Base-by-base conservation (phyloP, 2,888 invertebrate genomes). In the Odontocerum albicorne region DNA sequence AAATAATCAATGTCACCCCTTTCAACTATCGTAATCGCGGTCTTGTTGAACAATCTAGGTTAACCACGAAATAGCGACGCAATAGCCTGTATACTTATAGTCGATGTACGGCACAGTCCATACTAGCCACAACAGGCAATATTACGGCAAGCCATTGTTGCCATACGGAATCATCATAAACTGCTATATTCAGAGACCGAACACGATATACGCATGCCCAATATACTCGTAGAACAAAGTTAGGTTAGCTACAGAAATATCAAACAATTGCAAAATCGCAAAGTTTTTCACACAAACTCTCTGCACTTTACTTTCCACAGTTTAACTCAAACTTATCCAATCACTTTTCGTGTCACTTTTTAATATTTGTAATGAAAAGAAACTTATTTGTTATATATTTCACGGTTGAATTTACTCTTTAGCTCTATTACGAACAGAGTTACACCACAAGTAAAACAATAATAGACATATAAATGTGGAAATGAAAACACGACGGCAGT, bases 391-490 rank as follows among this genome's bases (percentile, higher is more conserved):
- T n/a, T n/a, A n/a, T n/a, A n/a, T n/a, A n/a, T n/a, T n/a, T n/a
- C n/a, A n/a, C n/a, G n/a, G n/a, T n/a, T n/a, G n/a, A n/a, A n/a
- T n/a, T n/a, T n/a, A n/a, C n/a, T n/a, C n/a, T n/a, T n/a, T n/a
- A n/a, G n/a, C n/a, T n/a, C n/a, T n/a, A n/a, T n/a, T n/a, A n/a
- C n/a, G n/a, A n/a, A n/a, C n/a, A n/a, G n/a, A n/a, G n/a, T n/a
- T 43, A 44, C 52, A 49, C 56, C 49, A 50, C 56, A 56, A 59
- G 59, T 56, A 52, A 59, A 59, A 59, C 59, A 59, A 59, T 59
- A 59, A 59, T 49, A 59, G 52, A 59, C 56, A 56, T 52, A 55
- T 53, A 59, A 59, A 56, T 56, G 58, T 58, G 42, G 47, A 59
- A 59, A 59, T 53, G 59, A 59, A 59, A 59, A 56, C 53, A 59